Conservation (phyloP, 2,888 invertebrate genomes). For the Andrena bicolor region DNA sequence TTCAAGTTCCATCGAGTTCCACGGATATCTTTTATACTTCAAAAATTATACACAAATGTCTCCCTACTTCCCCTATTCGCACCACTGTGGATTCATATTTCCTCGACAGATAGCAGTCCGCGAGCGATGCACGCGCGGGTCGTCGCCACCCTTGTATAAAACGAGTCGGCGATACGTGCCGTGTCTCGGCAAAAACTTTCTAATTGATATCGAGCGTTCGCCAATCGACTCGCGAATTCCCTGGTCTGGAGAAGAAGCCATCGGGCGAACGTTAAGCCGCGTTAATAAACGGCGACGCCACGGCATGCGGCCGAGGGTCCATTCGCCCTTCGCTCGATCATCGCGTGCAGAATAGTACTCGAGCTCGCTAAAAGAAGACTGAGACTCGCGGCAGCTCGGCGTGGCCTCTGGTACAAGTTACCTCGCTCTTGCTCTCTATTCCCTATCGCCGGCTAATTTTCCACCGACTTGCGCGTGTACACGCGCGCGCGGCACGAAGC, state of each 20-base stretch:
- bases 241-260: conserved; percentile 25
- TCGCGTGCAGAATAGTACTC: conserved; percentile 42
- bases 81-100: conserved; percentile 12
- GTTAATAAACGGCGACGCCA: conserved; percentile 45
- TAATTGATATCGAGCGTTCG: conserved; percentile 32
- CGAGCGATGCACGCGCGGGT: conserved; percentile 22
- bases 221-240: conserved; percentile 16
- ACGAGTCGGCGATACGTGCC: conserved; percentile 18
- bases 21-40: no score
- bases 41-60: no score
- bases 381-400: conserved; percentile 15
- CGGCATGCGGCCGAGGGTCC: conserved; percentile 24
- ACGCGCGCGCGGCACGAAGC: conserved; percentile 8
- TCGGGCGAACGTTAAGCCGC: conserved; percentile 15
- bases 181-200: conserved; percentile 23
- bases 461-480: conserved; percentile 8
- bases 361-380: conserved; percentile 5
- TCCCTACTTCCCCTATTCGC: background rate
- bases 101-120: conserved; percentile 12
- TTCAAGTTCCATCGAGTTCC: no score
- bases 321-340: conserved; percentile 21
- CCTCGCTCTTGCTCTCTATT: conserved; percentile 32
- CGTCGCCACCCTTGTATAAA: conserved; percentile 35
- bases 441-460: conserved; percentile 48
- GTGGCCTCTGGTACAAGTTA: conserved; percentile 30